Evolutionary conservation across 2,888 invertebrate genomes (phyloP).

Genomic region (Himalopsyche japonica): DNA sequence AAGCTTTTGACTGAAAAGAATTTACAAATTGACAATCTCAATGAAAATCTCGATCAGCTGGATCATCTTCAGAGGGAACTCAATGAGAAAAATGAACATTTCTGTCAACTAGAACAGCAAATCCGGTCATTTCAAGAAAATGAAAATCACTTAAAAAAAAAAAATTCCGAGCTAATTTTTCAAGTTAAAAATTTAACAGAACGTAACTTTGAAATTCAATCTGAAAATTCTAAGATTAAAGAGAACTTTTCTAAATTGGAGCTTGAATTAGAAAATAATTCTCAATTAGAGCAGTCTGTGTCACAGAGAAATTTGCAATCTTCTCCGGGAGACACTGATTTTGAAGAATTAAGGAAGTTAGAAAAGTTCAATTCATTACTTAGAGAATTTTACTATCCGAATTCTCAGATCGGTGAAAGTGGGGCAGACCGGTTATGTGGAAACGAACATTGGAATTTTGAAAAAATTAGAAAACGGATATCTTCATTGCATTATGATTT

Average conservation of each 20-base stretch:
- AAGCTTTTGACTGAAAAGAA: conserved; percentile 61
- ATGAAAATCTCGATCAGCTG: conserved; percentile 56
- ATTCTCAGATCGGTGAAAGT: conserved; percentile 1
- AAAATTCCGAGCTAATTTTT: conserved; percentile 51
- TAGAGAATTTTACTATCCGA: conserved; percentile 25
- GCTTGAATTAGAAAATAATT: conserved; percentile 56
- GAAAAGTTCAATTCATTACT: conserved; percentile 34
- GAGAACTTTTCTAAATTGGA: conserved; percentile 52
- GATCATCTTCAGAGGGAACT: conserved; percentile 58
- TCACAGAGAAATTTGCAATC: conserved; percentile 32
- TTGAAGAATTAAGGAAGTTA: conserved; percentile 42
- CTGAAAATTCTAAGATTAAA: conserved; percentile 51
- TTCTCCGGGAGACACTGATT: conserved; percentile 43
- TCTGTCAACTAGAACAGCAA: conserved; percentile 54
- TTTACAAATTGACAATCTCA: conserved; percentile 58
- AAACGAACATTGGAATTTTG: conserved; percentile 62
- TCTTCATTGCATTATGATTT: conserved; percentile 56
- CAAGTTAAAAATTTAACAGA: conserved; percentile 36
- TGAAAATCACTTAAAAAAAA: conserved; percentile 51
- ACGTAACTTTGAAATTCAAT: conserved; percentile 28
- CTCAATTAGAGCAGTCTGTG: conserved; percentile 13
- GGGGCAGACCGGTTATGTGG: not conserved
- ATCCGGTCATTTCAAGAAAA: conserved; percentile 50
- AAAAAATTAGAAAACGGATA: conserved; percentile 56
- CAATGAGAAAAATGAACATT: conserved; percentile 56